Percentiles rank a stretch among this genome's conserved stretches.
Evolutionary conservation across 2,113 vertebrate species (phyloP).

Genomic region (Colistium nudipinnis): DNA sequence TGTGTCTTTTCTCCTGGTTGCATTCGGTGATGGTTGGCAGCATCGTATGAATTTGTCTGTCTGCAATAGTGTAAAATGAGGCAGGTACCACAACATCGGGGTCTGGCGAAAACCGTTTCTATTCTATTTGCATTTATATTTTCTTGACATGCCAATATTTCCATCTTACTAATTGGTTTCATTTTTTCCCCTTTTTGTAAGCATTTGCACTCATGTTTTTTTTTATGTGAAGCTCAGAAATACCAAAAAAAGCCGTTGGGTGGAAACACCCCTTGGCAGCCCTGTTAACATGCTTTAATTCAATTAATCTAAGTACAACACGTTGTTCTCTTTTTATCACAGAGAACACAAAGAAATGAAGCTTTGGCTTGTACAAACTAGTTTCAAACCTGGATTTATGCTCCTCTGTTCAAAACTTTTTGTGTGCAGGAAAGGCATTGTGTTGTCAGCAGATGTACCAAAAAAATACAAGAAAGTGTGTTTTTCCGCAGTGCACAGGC

Average conservation of each 20-base stretch:
- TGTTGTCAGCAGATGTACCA: conserved; percentile 20
- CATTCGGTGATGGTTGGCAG: background rate
- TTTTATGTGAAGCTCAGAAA: conserved; percentile 26
- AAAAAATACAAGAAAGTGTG: too few species aligned
- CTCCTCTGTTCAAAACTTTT: background rate
- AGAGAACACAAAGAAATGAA: background rate
- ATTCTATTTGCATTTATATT: background rate
- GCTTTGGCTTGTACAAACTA: background rate
- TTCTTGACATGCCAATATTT: conserved; percentile 8
- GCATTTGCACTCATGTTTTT: background rate
- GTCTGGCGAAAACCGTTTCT: background rate
- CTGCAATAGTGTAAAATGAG: background rate
- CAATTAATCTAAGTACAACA: background rate
- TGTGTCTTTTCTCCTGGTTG: background rate
- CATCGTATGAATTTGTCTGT: background rate
- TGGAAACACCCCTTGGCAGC: background rate
- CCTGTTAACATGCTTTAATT: background rate
- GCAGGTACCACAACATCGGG: background rate
- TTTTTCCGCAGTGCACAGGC: conserved; percentile 3
- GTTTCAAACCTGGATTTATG: background rate
- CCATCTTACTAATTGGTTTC: background rate
- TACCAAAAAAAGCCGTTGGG: background rate
- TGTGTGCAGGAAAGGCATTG: background rate
- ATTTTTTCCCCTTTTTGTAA: background rate
- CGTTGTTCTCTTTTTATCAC: conserved; percentile 2